Conservation (phyloP, 1,140 invertebrate genomes). For the Homalodisca vitripennis region DNA sequence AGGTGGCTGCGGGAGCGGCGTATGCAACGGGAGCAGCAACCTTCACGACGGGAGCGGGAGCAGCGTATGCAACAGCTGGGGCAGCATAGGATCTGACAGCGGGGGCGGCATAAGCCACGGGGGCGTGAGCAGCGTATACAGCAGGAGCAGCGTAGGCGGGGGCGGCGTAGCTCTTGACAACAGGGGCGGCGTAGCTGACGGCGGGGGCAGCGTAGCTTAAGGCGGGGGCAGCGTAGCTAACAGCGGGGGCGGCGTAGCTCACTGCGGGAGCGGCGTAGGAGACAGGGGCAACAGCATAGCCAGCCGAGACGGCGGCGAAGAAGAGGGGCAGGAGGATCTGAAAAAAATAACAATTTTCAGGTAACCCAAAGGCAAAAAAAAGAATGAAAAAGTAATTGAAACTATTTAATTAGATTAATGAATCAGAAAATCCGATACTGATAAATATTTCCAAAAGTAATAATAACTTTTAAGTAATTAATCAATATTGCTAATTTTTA, state of each 20-base stretch:
- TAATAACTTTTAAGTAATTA: too few relatives aligned
- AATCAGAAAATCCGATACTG: too few relatives aligned
- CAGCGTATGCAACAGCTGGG: slow-evolving; percentile 41
- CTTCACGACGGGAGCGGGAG: slow-evolving; percentile 16
- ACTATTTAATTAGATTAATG: too few relatives aligned
- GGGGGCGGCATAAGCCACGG: slow-evolving; percentile 49
- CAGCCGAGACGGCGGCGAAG: background rate
- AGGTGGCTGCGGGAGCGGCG: slow-evolving; percentile 29
- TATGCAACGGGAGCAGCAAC: background rate
- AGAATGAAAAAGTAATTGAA: too few relatives aligned
- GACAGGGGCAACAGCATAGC: background rate
- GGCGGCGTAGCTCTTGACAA: slow-evolving; percentile 42
- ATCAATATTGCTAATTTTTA: too few relatives aligned
- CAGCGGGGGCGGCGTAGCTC: slow-evolving; percentile 35
- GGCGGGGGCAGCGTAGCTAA: slow-evolving; percentile 55
- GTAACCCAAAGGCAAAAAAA: too few relatives aligned
- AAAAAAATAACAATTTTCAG: background rate
- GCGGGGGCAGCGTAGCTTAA: slow-evolving; percentile 43
- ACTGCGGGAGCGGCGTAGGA: slow-evolving; percentile 27
- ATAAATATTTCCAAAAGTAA: too few relatives aligned
- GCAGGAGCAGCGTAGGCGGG: slow-evolving; percentile 46
- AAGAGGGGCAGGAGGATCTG: background rate
- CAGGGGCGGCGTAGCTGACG: slow-evolving; percentile 38
- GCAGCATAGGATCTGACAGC: slow-evolving; percentile 53
- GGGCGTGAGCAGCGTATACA: slow-evolving; percentile 43